Percentiles rank a stretch among this genome's conserved stretches.
These are phyloP conservation scores for Rhinichthys klamathensis DNA, from an alignment of 2,113 vertebrate species.

Conservation along the genomic window DNA sequence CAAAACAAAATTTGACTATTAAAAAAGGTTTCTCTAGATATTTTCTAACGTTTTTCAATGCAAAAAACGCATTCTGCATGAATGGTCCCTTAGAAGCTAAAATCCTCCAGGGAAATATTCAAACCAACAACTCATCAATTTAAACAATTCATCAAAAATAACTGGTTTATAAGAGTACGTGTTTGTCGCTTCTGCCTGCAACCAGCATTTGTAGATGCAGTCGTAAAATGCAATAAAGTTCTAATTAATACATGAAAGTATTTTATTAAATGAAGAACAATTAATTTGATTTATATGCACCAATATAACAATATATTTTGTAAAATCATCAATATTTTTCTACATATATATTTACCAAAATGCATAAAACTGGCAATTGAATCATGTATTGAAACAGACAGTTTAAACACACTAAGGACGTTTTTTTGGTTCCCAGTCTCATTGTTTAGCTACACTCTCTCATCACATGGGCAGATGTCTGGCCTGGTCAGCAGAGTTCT, in stretches of 20 bases:
- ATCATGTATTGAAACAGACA: neutral
- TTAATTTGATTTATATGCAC: neutral
- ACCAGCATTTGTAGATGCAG: neutral
- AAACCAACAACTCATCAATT: neutral
- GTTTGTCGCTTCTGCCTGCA: neutral
- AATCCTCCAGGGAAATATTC: neutral
- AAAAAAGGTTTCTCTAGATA: too few relatives aligned
- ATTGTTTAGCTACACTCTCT: neutral
- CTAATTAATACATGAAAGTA: too few relatives aligned
- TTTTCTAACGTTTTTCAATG: too few relatives aligned
- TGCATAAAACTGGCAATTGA: neutral
- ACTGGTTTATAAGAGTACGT: neutral
- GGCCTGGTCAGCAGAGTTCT: neutral
- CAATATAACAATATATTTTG: neutral
- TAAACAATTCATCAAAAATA: neutral
- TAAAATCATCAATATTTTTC: too few relatives aligned
- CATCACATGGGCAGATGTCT: conserved; percentile 13
- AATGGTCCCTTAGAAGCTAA: neutral
- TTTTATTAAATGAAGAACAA: too few relatives aligned
- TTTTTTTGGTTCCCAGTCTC: too few relatives aligned
- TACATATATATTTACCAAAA: neutral
- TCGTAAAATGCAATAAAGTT: too few relatives aligned
- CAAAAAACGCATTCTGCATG: too few relatives aligned
- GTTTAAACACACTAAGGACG: neutral
- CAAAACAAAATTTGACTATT: neutral